Evolutionary conservation across 2,888 invertebrate genomes (phyloP).

Genomic region (Oscheius sp.): DNA sequence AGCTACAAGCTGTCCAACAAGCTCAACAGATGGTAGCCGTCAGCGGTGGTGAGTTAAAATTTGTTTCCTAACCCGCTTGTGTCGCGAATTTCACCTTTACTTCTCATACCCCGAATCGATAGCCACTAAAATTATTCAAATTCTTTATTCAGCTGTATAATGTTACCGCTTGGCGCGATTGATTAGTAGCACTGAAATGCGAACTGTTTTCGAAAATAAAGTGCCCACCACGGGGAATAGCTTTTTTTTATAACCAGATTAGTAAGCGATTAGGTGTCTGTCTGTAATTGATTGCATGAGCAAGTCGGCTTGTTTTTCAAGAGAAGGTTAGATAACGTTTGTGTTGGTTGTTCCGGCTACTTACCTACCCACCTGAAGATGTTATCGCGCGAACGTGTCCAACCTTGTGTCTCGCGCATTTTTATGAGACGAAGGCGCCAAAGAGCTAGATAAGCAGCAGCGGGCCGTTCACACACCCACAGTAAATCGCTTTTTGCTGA

Average conservation of each 20-base stretch:
- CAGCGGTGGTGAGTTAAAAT: constrained; percentile 36
- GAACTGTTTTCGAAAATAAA: not conserved
- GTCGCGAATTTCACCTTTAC: constrained; percentile 4
- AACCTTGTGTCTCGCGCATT: constrained; percentile 5
- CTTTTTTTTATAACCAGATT: not conserved
- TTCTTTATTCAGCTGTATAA: not conserved
- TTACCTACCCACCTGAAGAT: constrained; percentile 27
- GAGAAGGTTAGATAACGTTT: constrained; percentile 26
- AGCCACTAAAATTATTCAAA: constrained; percentile 17
- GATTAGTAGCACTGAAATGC: not conserved
- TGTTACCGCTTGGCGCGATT: no score
- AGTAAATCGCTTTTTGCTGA: constrained; percentile 19
- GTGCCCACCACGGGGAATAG: not conserved
- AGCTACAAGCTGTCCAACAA: constrained; percentile 41
- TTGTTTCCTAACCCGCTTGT: constrained; percentile 5
- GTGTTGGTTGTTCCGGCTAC: constrained; percentile 30
- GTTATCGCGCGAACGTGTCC: constrained; percentile 10
- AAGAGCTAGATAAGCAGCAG: constrained; percentile 10
- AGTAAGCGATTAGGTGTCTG: not conserved
- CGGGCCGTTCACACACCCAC: not conserved
- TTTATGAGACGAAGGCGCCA: constrained; percentile 15
- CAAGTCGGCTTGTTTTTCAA: constrained; percentile 21
- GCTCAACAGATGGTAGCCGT: constrained; percentile 50
- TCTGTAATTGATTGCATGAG: constrained; percentile 26
- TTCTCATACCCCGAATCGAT: not conserved